These are phyloP conservation scores for Nomada hirtipes DNA, from an alignment of 2,888 invertebrate genomes.

Conservation along the genomic window DNA sequence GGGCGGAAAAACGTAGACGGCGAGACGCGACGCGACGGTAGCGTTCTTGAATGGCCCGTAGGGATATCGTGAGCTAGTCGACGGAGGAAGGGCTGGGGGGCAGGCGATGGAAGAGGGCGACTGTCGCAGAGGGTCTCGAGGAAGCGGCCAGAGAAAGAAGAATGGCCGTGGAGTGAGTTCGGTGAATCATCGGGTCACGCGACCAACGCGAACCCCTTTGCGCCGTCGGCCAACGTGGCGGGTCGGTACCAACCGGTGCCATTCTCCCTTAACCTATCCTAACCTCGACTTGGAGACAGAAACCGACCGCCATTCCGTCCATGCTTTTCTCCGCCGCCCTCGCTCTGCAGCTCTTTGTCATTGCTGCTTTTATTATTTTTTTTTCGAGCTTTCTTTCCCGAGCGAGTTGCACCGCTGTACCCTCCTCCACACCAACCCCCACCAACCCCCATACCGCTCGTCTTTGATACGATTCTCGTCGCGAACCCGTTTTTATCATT, in stretches of 20 bases:
- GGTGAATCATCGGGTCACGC: conserved; percentile 83
- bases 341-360: background rate
- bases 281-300: conserved; percentile 68
- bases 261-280: conserved; percentile 74
- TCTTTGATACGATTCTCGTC: background rate
- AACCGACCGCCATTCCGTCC: conserved; percentile 45
- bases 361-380: conserved; percentile 28
- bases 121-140: conserved; percentile 25
- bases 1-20: conserved; percentile 42
- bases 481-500: background rate
- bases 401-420: background rate
- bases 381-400: conserved; percentile 9
- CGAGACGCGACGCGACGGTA: conserved; percentile 30
- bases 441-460: background rate
- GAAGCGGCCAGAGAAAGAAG: conserved; percentile 50
- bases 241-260: conserved; percentile 77
- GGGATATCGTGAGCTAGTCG: conserved; percentile 66
- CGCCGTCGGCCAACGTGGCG: conserved; percentile 48
- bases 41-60: conserved; percentile 61
- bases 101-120: conserved; percentile 49
- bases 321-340: background rate
- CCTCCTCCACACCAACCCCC: background rate
- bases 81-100: conserved; percentile 59
- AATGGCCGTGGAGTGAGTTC: conserved; percentile 58
- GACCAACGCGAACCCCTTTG: conserved; percentile 69